Base-by-base conservation (phyloP, 2,888 invertebrate genomes). In the Odontomyia ornata region DNA sequence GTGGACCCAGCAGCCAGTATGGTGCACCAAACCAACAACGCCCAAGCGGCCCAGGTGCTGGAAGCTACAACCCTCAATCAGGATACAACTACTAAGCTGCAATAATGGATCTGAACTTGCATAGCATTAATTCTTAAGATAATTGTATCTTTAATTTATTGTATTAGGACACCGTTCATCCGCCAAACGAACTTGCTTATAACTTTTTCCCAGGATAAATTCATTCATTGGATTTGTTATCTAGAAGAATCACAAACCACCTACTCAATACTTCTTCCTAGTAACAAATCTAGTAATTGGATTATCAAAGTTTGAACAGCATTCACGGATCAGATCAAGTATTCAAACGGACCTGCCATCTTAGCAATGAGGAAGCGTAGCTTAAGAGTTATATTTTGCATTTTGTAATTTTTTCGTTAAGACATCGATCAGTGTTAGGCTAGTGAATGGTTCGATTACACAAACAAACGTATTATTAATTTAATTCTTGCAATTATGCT, bases 21-120 rank as follows among this genome's bases (percentile, higher is more conserved):
- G 65, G 46, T 3, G 27, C 76, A 67, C 76, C 76, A 27, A 67
- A 65, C 56, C 76, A 76, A 67, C 76, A 65, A 47, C 47, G 76
- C 27, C 76, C 76, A n/a, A 67, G 46, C 21, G 67, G 67, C 27
- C 28, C 67, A 46, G 52, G 56, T n/a, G 82, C 80, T 75, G 75
- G 77, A 7, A 60, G 47, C 52, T 76, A 52, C 76, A 76, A 67
- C 27, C 23, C 76, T 7, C 76, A 76, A 56, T 76, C 76, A 18
- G 76, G 76, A 30, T 76, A 76, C 56, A 76, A 76, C 67, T 76
- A 76, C 23, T 76, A 76, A 43, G 23, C 76, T 36, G n/a, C 23
- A 27, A 23, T 9, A 56, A 72, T 18, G 56, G 72, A 56, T 73
- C 73, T 73, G 57, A 69, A 9, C 30, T 65, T 62, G 18, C 13